Conservation (phyloP, 2,113 vertebrate species). For the Rattus rattus region DNA sequence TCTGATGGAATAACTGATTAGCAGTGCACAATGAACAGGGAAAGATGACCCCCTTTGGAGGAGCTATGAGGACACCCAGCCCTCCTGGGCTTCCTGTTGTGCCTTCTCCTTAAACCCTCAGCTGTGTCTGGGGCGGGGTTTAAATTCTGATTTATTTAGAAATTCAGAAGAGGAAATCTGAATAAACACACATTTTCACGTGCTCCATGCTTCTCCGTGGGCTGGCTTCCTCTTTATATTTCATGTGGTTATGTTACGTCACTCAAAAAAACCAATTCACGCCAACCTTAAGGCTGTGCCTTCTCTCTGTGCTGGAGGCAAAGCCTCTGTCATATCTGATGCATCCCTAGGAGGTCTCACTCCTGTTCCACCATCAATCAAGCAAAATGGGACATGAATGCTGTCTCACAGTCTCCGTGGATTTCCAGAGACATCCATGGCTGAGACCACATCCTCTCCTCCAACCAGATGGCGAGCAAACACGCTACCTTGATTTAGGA, state of each 20-base stretch:
- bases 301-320: slow-evolving; percentile 57
- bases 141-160: background rate
- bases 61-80: background rate
- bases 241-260: slow-evolving; percentile 48
- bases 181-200: background rate
- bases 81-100: background rate
- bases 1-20: background rate
- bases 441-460: slow-evolving; percentile 75
- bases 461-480: slow-evolving; percentile 74
- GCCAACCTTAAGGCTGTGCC: slow-evolving; percentile 37
- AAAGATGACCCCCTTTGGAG: accelerated
- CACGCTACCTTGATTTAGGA: slow-evolving; percentile 71
- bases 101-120: background rate
- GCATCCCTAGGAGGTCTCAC: background rate
- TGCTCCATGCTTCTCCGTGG: background rate
- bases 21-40: background rate
- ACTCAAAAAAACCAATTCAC: slow-evolving; percentile 60
- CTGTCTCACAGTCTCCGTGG: slow-evolving; percentile 74
- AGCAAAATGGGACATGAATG: slow-evolving; percentile 79
- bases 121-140: background rate
- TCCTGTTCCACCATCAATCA: slow-evolving; percentile 75
- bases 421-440: slow-evolving; percentile 73
- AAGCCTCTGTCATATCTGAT: slow-evolving; percentile 62
- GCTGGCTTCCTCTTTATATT: background rate
- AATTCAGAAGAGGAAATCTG: background rate